These are phyloP conservation scores for Zingel zingel DNA, from an alignment of 2,113 vertebrate genomes.

Conservation along the genomic window DNA sequence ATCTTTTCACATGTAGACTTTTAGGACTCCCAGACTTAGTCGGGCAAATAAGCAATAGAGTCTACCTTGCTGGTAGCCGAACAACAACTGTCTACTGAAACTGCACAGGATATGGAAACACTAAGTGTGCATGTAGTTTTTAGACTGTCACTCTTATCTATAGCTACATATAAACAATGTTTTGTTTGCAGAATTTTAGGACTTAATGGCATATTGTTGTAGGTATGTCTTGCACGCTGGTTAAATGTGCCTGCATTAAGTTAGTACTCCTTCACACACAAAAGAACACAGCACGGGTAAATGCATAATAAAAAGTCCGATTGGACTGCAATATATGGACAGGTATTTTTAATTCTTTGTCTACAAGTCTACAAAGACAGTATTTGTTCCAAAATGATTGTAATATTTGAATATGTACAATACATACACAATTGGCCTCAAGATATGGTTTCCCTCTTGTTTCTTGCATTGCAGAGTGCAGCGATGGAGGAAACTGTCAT, in stretches of 20 bases:
- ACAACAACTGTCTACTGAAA: slow-evolving; percentile 7
- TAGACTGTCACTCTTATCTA: neutral
- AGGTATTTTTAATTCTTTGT: neutral
- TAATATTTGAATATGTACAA: neutral
- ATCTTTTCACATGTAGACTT: slow-evolving; percentile 52
- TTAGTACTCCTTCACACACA: neutral
- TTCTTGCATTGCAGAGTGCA: slow-evolving; percentile 88
- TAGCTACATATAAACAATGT: neutral
- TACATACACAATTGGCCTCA: neutral
- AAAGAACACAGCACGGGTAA: neutral
- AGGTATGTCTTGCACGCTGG: neutral
- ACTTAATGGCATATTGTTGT: neutral
- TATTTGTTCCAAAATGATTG: neutral
- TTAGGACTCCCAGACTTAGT: slow-evolving; percentile 28
- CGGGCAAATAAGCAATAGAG: slow-evolving; percentile 43
- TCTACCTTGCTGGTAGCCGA: slow-evolving; percentile 38
- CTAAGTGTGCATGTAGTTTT: neutral
- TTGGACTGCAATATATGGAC: neutral
- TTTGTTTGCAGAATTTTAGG: neutral
- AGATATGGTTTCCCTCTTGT: slow-evolving; percentile 22
- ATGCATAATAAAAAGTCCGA: neutral
- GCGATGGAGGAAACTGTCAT: slow-evolving; percentile 99
- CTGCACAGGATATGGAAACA: slow-evolving; percentile 24
- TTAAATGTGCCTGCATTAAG: neutral
- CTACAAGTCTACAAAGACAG: neutral